Conservation (phyloP, 2,113 vertebrate genomes). For the Noctilio leporinus region DNA sequence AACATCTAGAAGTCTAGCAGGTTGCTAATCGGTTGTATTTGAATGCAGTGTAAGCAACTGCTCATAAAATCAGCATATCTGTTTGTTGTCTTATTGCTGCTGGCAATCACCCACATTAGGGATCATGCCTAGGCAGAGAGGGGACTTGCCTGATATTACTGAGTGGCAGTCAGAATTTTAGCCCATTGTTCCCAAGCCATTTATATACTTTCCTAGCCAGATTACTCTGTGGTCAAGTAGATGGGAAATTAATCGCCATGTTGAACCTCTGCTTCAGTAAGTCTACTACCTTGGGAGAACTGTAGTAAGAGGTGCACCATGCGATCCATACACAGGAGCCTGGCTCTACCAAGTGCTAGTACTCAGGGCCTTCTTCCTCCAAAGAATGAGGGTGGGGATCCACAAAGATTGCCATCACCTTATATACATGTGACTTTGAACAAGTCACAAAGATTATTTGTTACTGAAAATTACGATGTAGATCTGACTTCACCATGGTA, state of each 20-base stretch:
- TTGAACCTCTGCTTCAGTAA: background rate
- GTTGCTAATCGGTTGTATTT: background rate
- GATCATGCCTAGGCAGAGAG: background rate
- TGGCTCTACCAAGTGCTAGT: background rate
- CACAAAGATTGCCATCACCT: background rate
- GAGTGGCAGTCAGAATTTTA: background rate
- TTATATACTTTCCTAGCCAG: background rate
- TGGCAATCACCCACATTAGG: background rate
- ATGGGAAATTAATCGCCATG: constrained; percentile 1
- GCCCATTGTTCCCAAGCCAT: background rate
- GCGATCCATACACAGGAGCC: background rate
- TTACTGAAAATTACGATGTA: background rate
- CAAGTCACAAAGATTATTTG: background rate
- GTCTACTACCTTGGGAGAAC: background rate
- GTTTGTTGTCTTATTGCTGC: background rate
- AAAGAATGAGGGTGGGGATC: background rate
- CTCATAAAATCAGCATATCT: background rate
- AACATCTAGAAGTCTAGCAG: accelerated
- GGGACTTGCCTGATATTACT: background rate
- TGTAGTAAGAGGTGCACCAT: background rate
- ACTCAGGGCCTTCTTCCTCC: background rate
- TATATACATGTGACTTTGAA: background rate
- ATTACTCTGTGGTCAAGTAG: background rate
- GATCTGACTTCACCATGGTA: background rate
- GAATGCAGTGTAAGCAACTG: background rate